Conservation (phyloP, 1,140 invertebrate species). For the Dreissena polymorpha region DNA sequence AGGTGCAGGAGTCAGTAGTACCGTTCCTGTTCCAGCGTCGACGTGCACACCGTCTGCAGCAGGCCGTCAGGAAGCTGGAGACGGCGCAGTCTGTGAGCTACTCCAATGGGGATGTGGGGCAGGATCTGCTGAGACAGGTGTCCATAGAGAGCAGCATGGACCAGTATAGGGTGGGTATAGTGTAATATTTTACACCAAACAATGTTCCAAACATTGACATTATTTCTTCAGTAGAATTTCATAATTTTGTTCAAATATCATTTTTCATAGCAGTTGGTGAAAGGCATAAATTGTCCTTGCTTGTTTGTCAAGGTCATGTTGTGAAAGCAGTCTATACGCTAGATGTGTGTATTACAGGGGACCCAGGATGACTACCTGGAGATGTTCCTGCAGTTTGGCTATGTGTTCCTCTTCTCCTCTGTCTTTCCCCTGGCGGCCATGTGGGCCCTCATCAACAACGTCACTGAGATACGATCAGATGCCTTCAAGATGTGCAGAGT, state of each 20-base stretch:
- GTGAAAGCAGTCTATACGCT: no score
- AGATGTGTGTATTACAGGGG: conserved; percentile 83
- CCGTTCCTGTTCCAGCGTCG: conserved; percentile 77
- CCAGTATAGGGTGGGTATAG: conserved; percentile 77
- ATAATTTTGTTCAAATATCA: no score
- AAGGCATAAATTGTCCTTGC: no score
- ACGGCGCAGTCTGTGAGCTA: conserved; percentile 56
- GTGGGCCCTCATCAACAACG: conserved; percentile 96
- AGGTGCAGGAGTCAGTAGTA: conserved; percentile 82
- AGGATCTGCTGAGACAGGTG: conserved; percentile 69
- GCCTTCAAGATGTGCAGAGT: conserved; percentile 98
- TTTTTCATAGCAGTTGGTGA: no score
- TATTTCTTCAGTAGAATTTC: no score
- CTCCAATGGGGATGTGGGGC: conserved; percentile 59
- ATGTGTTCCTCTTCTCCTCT: conserved; percentile 96
- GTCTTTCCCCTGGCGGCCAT: conserved; percentile 96
- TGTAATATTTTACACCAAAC: no score
- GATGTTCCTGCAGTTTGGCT: conserved; percentile 92
- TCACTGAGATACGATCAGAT: conserved; percentile 95
- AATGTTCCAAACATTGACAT: no score
- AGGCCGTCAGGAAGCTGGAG: conserved; percentile 62
- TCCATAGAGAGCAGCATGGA: conserved; percentile 78
- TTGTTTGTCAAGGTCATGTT: no score
- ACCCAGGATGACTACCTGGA: conserved; percentile 98
- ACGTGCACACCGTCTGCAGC: conserved; percentile 66